Percentiles rank a stretch among this genome's conserved stretches.
Evolutionary conservation across 2,113 vertebrate genomes (phyloP).

Genomic region (Bubalus kerabau): DNA sequence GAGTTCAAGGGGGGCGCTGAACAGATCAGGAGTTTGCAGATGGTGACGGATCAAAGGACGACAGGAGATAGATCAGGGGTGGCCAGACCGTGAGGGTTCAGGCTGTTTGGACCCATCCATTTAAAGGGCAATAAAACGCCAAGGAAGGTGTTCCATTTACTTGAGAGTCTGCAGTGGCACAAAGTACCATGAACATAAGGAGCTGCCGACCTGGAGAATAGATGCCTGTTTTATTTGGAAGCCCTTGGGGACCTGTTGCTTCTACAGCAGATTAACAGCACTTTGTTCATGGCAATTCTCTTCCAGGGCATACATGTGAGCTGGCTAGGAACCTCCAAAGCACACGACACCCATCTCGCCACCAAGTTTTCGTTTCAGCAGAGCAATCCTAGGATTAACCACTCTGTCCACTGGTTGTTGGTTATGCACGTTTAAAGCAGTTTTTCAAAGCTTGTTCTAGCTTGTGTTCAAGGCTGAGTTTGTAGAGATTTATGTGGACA

Average conservation of each 20-base stretch:
- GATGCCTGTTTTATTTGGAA: background rate
- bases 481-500: background rate
- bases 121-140: background rate
- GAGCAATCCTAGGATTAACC: slow-evolving; percentile 8
- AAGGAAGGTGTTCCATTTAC: background rate
- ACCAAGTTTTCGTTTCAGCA: background rate
- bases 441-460: slow-evolving; percentile 3
- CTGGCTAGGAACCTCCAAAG: background rate
- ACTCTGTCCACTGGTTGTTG: background rate
- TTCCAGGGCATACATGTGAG: background rate
- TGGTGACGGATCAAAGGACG: background rate
- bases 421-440: background rate
- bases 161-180: background rate
- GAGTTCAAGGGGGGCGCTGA: background rate
- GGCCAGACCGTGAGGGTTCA: background rate
- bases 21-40: background rate
- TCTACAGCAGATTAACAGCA: background rate
- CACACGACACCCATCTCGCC: background rate
- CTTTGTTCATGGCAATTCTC: background rate
- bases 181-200: background rate
- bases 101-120: background rate
- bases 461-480: background rate
- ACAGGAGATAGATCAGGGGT: background rate
- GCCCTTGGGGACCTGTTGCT: background rate
- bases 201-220: background rate